phyloP scores from a whole-genome alignment of 2,113 vertebrate species.

The Leptosomus discolor region DNA sequence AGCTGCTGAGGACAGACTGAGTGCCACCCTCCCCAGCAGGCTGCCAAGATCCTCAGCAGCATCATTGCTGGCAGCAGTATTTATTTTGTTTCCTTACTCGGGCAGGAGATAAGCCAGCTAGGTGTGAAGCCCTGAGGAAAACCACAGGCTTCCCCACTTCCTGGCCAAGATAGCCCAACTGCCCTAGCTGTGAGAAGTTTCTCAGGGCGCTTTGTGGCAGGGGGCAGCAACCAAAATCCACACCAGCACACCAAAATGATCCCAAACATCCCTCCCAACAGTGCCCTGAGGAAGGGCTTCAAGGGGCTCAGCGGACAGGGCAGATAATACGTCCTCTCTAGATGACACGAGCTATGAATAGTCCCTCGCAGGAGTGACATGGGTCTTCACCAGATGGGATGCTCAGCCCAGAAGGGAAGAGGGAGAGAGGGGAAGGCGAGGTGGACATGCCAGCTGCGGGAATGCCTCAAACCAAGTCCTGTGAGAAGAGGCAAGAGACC shows the following conservation, averaged over 20 bases:
- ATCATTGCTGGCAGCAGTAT: background rate
- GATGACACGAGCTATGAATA: background rate
- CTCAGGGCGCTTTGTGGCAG: background rate
- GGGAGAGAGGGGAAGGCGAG: background rate
- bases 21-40: background rate
- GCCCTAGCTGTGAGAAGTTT: background rate
- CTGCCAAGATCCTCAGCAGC: background rate
- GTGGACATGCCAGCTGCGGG: fast-evolving
- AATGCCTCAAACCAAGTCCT: background rate
- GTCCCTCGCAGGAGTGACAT: background rate
- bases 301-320: background rate
- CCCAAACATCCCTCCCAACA: background rate
- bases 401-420: background rate
- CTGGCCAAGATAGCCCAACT: background rate
- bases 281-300: background rate
- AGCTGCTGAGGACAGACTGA: background rate
- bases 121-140: constrained; percentile 15
- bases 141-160: background rate
- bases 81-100: background rate
- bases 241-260: background rate
- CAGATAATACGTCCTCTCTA: background rate
- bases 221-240: background rate
- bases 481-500: background rate
- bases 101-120: constrained; percentile 15
- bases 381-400: background rate